Percentiles rank a stretch among this genome's conserved stretches.
Evolutionary conservation across 2,113 vertebrate genomes (phyloP).

Genomic region (Sarotherodon lohbergeri): DNA sequence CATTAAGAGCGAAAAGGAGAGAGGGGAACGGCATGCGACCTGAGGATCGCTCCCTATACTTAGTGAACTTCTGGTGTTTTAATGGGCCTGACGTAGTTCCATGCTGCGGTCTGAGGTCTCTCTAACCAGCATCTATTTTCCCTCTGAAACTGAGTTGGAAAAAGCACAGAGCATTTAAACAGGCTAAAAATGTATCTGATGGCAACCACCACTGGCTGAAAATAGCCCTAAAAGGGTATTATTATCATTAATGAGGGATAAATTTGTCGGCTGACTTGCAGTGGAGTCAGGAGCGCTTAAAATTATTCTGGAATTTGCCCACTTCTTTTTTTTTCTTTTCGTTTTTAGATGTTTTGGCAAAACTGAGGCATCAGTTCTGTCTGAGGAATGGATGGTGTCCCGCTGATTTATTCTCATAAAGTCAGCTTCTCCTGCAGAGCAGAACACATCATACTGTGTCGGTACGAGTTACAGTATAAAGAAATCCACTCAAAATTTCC

Average conservation of each 20-base stretch:
- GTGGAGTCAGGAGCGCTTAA: slow-evolving; percentile 53
- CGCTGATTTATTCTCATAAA: slow-evolving; percentile 24
- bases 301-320: slow-evolving; percentile 49
- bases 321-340: not conserved
- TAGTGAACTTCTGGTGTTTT: slow-evolving; percentile 61
- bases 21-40: slow-evolving; percentile 20
- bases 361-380: slow-evolving; percentile 3
- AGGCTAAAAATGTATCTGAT: slow-evolving; percentile 74
- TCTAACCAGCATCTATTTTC: slow-evolving; percentile 65
- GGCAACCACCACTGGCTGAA: slow-evolving; percentile 68
- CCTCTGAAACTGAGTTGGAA: slow-evolving; percentile 65
- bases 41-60: slow-evolving; percentile 67
- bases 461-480: no score
- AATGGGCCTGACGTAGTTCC: slow-evolving; percentile 68
- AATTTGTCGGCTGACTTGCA: slow-evolving; percentile 66
- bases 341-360: slow-evolving; percentile 29
- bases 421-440: slow-evolving; percentile 6
- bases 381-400: slow-evolving; percentile 20
- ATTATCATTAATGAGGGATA: slow-evolving; percentile 77
- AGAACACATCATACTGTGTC: not conserved
- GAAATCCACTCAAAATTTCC: no score
- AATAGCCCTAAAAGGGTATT: slow-evolving; percentile 72
- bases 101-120: slow-evolving; percentile 72
- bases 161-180: slow-evolving; percentile 63
- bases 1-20: not conserved